These are phyloP conservation scores for Drosophila miranda DNA, from an alignment of 1,140 invertebrate genomes.

Conservation along the genomic window DNA sequence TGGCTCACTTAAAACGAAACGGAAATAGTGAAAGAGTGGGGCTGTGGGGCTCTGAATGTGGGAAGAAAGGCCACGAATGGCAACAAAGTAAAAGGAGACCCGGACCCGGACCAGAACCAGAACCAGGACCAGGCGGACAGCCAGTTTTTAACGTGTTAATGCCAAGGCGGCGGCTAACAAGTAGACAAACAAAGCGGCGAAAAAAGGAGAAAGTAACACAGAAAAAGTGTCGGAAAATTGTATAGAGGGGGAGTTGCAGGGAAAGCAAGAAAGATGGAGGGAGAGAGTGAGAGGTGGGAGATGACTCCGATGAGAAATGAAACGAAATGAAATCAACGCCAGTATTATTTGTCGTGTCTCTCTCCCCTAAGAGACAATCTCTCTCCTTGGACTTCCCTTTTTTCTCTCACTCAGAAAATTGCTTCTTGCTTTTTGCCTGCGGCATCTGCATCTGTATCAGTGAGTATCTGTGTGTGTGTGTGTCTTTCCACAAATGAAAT, in stretches of 20 bases:
- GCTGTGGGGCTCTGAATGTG: not conserved
- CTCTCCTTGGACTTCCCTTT: not conserved
- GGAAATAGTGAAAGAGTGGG: conserved; percentile 46
- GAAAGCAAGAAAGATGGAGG: conserved; percentile 7
- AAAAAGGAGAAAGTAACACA: conserved; percentile 24
- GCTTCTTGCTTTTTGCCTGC: conserved; percentile 32
- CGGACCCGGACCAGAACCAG: not conserved
- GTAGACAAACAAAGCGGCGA: conserved; percentile 63
- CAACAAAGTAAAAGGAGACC: not conserved
- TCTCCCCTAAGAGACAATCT: conserved; percentile 13
- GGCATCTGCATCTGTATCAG: conserved; percentile 25
- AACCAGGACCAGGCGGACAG: conserved; percentile 6
- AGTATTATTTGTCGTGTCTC: conserved; percentile 67
- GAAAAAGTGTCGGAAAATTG: conserved; percentile 33
- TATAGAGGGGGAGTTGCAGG: conserved; percentile 8
- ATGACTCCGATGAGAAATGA: conserved; percentile 42
- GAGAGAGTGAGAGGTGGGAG: not conserved
- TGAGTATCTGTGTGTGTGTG: not conserved
- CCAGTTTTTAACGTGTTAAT: conserved; percentile 74
- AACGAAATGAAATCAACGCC: conserved; percentile 74
- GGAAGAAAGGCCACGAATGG: not conserved
- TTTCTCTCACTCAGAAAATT: conserved; percentile 27
- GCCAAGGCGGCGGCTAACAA: conserved; percentile 68
- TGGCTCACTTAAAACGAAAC: conserved; percentile 56
- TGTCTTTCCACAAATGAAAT: conserved; percentile 61